These are phyloP conservation scores for Meda fulgida DNA, from an alignment of 2,797 vertebrate genomes.

Conservation along the genomic window DNA sequence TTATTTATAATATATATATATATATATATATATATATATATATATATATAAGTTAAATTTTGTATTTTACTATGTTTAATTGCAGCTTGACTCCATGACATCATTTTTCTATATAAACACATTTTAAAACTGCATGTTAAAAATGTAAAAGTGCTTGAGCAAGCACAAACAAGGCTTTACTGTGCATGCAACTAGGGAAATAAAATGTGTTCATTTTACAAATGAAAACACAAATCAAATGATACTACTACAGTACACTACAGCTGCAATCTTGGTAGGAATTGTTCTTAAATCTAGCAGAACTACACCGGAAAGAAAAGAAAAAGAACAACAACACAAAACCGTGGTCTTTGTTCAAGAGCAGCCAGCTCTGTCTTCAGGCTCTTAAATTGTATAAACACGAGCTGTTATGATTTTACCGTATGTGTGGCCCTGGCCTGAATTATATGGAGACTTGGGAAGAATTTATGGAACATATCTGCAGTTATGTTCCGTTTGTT, in stretches of 20 bases:
- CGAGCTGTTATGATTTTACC: constrained; percentile 44
- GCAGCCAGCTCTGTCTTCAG: constrained; percentile 49
- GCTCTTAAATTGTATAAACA: constrained; percentile 51
- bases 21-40: too few relatives aligned
- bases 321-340: not conserved
- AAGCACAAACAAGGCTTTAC: not conserved
- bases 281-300: not conserved
- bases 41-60: too few relatives aligned
- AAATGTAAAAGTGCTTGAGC: not conserved
- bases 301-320: not conserved
- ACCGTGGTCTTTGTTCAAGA: not conserved
- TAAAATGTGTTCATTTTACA: not conserved
- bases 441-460: constrained; percentile 10
- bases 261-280: not conserved
- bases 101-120: not conserved
- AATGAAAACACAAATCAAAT: not conserved
- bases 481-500: constrained; percentile 53
- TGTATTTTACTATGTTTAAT: not conserved
- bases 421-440: constrained; percentile 57
- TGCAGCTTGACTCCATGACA: not conserved
- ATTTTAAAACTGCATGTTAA: not conserved
- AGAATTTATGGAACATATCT: constrained; percentile 60
- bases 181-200: not conserved
- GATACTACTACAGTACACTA: not conserved
- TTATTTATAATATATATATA: too few relatives aligned